A percentile compares a stretch with the other conserved stretches of the same genome.
These are phyloP conservation scores for Aulostomus chinensis DNA, from an alignment of 2,797 vertebrate species.

Conservation along the genomic window DNA sequence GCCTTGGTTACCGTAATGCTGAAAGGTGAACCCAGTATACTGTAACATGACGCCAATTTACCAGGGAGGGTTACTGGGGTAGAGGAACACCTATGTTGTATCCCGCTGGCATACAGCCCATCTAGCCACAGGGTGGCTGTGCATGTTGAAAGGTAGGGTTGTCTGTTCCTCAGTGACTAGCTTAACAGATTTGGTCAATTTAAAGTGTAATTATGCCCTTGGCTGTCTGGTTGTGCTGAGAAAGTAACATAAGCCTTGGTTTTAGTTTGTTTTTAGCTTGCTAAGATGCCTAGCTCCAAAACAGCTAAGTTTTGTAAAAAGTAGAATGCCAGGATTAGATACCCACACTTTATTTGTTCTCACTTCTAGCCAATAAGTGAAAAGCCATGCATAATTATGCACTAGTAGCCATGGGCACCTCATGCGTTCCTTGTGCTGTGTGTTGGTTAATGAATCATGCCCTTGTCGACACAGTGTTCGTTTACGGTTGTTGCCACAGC, in stretches of 20 bases:
- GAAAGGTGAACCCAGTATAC: conserved; percentile 62
- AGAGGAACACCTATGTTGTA: conserved; percentile 65
- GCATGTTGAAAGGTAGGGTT: conserved; percentile 53
- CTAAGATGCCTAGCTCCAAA: conserved; percentile 11
- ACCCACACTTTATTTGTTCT: conserved; percentile 5
- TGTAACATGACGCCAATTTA: conserved; percentile 56
- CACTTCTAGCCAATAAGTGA: conserved; percentile 16
- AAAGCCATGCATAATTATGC: conserved; percentile 31
- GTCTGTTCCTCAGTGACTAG: conserved; percentile 32
- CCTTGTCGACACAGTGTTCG: conserved; percentile 47
- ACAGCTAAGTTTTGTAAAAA: conserved; percentile 12
- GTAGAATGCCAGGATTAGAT: conserved; percentile 27
- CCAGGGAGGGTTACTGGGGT: conserved; percentile 50
- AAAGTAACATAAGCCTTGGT: conserved; percentile 19
- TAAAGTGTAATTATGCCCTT: conserved; percentile 30
- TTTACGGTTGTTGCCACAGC: conserved; percentile 76
- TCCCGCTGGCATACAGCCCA: conserved; percentile 52
- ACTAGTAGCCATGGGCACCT: conserved; percentile 40
- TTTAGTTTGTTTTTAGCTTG: conserved; percentile 15
- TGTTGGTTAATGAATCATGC: conserved; percentile 60
- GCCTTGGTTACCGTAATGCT: conserved; percentile 73
- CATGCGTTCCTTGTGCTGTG: conserved; percentile 22
- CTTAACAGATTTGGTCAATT: conserved; percentile 51
- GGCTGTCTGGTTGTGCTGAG: conserved; percentile 14
- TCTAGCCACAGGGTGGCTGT: conserved; percentile 42